Base-by-base conservation (phyloP, 2,888 invertebrate species). In the Drosophila quinaria region DNA sequence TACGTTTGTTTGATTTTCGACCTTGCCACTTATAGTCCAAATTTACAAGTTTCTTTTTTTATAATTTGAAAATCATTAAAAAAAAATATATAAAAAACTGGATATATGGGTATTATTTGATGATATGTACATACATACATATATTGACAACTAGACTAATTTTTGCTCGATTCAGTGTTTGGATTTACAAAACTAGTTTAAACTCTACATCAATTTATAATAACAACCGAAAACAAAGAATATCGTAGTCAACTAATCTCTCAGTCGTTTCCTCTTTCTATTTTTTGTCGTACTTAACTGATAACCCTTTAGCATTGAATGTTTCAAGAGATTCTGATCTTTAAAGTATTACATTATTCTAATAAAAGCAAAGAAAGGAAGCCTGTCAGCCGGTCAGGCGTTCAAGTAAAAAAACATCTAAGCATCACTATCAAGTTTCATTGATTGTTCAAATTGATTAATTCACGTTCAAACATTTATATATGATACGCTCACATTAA, bases 391-490 rank as follows among this genome's bases (percentile, higher is more conserved):
- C 13, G 13, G 31, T 17, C 17, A 54, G 31, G n/a, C n/a, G 22
- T 55, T 5, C 11, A 5, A 31, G 17, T n/a, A 19, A 19, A 4
- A 55, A 31, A 42, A 22, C 19, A 44, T 15, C 15, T 22, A 33
- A 33, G 42, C n/a, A 54, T 42, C 44, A 35, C n/a, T 55, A 44
- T 44, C 55, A 42, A 41, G 31, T 33, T 10, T 15, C 11, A 22
- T 15, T 44, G 55, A 56, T 56, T 56, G 42, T 22, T 35, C 19
- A 35, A 56, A 56, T 44, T 44, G 33, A 56, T 56, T 56, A 44
- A 35, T 44, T 22, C 44, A 22, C 44, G 31, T 19, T 4, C 13
- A 9, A 25, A 25, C 25, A 25, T 25, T 25, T 25, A 25, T 25
- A 25, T 25, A 5, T 25, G 9, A 29, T 33, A 29, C 25, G 46